Evolutionary conservation across 64 coral and sea anemone species (phyloP).

Genomic region (Montipora capricornis): DNA sequence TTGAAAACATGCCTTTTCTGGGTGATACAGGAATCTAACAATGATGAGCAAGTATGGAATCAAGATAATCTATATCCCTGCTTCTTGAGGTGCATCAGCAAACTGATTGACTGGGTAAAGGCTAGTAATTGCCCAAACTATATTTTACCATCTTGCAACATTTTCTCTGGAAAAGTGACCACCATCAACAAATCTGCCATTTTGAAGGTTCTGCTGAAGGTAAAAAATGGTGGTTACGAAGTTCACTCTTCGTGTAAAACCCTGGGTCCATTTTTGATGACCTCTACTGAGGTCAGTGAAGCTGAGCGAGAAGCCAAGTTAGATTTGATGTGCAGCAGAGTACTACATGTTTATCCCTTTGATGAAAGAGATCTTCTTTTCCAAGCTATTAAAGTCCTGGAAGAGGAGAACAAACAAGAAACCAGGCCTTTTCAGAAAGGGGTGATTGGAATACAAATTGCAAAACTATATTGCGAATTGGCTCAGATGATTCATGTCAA

Average conservation of each 20-base stretch:
- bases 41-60: constrained; percentile 59
- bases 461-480: not conserved
- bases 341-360: constrained; percentile 44
- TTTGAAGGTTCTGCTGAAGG: not conserved
- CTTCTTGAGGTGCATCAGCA: constrained; percentile 5
- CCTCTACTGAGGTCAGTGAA: not conserved
- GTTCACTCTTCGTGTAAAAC: not conserved
- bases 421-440: constrained; percentile 5
- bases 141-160: constrained; percentile 21
- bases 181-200: not conserved
- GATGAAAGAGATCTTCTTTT: constrained; percentile 1
- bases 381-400: not conserved
- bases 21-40: constrained; percentile 40
- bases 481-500: constrained; percentile 8
- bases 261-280: not conserved
- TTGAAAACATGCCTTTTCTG: constrained; percentile 54
- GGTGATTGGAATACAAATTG: constrained; percentile 14
- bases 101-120: not conserved
- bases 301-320: constrained; percentile 49
- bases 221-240: constrained; percentile 1
- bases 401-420: not conserved
- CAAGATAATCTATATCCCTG: constrained; percentile 15
- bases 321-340: constrained; percentile 33
- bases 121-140: constrained; percentile 38
- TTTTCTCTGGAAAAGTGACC: constrained; percentile 24